These are phyloP conservation scores for Tiaroga cobitis DNA, from an alignment of 2,797 vertebrate species.

Conservation along the genomic window DNA sequence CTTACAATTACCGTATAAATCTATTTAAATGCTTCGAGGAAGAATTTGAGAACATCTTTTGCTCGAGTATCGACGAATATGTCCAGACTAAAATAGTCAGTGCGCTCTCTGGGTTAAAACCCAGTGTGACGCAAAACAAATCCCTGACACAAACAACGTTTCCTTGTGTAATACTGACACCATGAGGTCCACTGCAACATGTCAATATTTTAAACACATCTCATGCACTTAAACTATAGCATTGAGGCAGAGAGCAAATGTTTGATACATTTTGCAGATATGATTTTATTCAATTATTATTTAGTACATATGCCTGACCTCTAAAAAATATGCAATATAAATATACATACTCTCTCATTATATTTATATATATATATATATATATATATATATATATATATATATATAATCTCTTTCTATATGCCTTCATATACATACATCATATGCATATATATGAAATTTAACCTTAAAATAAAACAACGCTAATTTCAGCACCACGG, in stretches of 20 bases:
- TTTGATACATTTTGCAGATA: neutral
- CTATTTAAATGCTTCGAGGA: neutral
- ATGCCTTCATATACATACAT: too few relatives aligned
- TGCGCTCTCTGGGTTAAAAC: neutral
- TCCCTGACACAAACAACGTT: neutral
- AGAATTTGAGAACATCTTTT: neutral
- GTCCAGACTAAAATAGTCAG: neutral
- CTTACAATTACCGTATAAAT: neutral
- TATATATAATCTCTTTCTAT: too few relatives aligned
- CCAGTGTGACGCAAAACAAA: neutral
- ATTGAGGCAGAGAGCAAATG: neutral
- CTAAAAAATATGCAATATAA: neutral
- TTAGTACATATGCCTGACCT: neutral
- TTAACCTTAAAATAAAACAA: neutral
- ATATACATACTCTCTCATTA: neutral
- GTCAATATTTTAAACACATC: neutral
- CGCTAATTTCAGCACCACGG: neutral
- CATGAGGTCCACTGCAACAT: slow-evolving; percentile 12
- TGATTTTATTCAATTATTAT: neutral
- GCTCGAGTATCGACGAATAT: neutral
- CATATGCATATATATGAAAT: too few relatives aligned
- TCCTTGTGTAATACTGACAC: slow-evolving; percentile 40
- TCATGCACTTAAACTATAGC: neutral
- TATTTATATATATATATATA: too few relatives aligned
- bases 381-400: too few relatives aligned